Evolutionary conservation across 1,140 invertebrate genomes (phyloP), one percentile per base, ranked within the genome.

Genomic region (Drosophila trapezifrons): DNA sequence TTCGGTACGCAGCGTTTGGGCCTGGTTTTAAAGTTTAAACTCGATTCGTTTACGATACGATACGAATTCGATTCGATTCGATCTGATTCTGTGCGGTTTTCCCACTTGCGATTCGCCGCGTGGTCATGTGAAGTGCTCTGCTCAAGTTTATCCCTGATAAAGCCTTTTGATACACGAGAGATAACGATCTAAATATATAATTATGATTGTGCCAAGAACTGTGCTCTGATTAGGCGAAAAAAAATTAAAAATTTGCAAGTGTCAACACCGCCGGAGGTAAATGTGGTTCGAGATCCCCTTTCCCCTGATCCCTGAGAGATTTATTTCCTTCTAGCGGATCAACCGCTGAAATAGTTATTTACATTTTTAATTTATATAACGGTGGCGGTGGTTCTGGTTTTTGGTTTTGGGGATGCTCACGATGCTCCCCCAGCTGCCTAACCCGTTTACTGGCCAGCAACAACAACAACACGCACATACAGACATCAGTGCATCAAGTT

Each of bases 401-500:
- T 76, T 60, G 75, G 56, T 64, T 80, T 37, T 58, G 43, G 58
- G 63, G 66, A 62, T 78, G 49, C 49, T 52, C 49, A 35, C 7
- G 27, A 29, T 27, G 54, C 74, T 74, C 47, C 54, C 74, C 58
- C 51, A 57, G 64, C 69, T 84, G 72, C 59, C 70, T 90, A 86
- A 90, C 79, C 77, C 79, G 82, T 90, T 85, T 90, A 87, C 67
- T 80, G 85, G 79, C 70, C 77, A 81, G 25, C 22, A 47, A 47
- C 38, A 35, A 12, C 38, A 32, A 27, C 49, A 51, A 73, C 74
- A 85, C 78, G 83, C 79, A 83, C 67, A 83, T 76, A 73, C 76
- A 75, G 65, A 73, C 71, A 32, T 32, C 29, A 86, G 78, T 81
- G 69, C 78, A 82, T 81, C 78, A 82, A 78, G 76, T 77, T 65